Evolutionary conservation across 1,140 invertebrate species (phyloP).

Genomic region (Lordiphosa clarofinis): DNA sequence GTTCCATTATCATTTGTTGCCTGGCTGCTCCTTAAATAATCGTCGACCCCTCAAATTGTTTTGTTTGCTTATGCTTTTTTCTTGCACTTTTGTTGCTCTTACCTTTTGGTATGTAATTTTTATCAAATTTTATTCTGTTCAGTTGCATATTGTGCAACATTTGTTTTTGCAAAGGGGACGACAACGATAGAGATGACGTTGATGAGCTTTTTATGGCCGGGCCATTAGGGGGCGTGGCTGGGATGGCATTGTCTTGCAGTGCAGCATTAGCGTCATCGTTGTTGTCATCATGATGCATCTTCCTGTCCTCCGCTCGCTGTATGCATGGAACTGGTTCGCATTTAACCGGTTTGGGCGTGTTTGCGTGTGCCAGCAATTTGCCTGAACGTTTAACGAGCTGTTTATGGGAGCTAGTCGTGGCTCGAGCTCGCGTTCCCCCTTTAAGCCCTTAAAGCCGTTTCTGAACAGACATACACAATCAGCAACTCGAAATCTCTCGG

Average conservation of each 20-base stretch:
- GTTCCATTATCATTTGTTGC: slow-evolving; percentile 72
- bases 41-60: slow-evolving; percentile 71
- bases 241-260: slow-evolving; percentile 46
- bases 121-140: slow-evolving; percentile 59
- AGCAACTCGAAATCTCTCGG: slow-evolving; percentile 52
- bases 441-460: slow-evolving; percentile 20
- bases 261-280: slow-evolving; percentile 59
- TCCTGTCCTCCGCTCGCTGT: background rate
- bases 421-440: background rate
- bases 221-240: slow-evolving; percentile 68
- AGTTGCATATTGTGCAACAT: slow-evolving; percentile 38
- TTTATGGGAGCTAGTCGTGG: slow-evolving; percentile 45
- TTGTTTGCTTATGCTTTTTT: slow-evolving; percentile 46
- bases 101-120: slow-evolving; percentile 66
- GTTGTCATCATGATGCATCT: slow-evolving; percentile 56
- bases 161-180: slow-evolving; percentile 23
- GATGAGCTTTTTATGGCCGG: slow-evolving; percentile 73
- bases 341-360: slow-evolving; percentile 58
- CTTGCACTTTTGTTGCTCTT: slow-evolving; percentile 10
- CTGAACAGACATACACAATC: slow-evolving; percentile 42
- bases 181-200: slow-evolving; percentile 44
- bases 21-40: slow-evolving; percentile 74
- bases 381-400: slow-evolving; percentile 68
- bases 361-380: slow-evolving; percentile 70
- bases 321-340: slow-evolving; percentile 14